Base-by-base conservation (phyloP, 2,888 invertebrate genomes). In the Melinopterus prodromus region DNA sequence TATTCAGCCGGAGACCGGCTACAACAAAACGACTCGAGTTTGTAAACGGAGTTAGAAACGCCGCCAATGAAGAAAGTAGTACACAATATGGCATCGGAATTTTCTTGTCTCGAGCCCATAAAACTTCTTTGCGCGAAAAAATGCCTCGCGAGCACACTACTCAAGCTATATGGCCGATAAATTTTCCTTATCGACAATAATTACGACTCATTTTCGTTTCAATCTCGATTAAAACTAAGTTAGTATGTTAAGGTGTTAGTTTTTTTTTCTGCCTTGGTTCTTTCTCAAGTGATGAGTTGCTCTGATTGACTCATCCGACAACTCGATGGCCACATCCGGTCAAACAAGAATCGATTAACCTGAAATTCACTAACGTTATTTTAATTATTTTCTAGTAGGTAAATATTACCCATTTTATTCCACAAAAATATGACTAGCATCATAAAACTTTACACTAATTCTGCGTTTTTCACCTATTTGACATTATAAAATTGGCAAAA, bases 31-130 rank as follows among this genome's bases (percentile, higher is more conserved):
- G 53, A 53, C 53, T 53, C 53, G 3, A 53, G 53, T 53, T 53
- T 53, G 53, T 53, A 53, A 53, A 53, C 53, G 53, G 53, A 53
- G 53, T 53, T 53, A 53, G 53, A 53, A 53, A 53, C 53, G 53
- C 53, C 53, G 53, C 53, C 53, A 53, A 53, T 12, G 53, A 53
- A 53, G 53, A 53, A 53, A 53, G 53, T 53, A 53, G 53, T 53
- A 53, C 53, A 53, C 53, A 53, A 53, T 53, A 53, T 53, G 53
- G 53, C 53, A 53, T 2, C 53, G 53, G 53, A 53, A 53, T 53
- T 53, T 12, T 53, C 53, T 12, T 12, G 9, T 9, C 7, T 7
- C 53, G 12, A 53, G 5, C 53, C 53, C 9, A 53, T 53, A 53
- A 53, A 53, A 53, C 5, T 53, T 53, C 53, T 53, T 9, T 53